A percentile compares a stretch with the other conserved stretches of the same genome.
These are phyloP conservation scores for Kuschelorhynchus macadamiae DNA, from an alignment of 2,888 invertebrate genomes.

Conservation along the genomic window DNA sequence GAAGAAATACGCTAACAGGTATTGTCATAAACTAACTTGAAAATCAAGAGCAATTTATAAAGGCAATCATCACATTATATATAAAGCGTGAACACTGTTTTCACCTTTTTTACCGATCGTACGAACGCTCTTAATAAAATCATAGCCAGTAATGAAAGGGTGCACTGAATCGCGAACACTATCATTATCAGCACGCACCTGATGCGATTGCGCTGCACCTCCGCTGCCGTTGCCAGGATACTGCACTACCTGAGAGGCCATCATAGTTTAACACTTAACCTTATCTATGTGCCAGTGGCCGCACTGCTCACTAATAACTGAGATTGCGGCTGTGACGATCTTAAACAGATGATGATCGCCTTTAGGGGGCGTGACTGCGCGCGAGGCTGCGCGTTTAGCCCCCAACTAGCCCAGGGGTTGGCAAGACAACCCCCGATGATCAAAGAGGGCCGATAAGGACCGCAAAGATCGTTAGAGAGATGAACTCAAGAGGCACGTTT, in stretches of 20 bases:
- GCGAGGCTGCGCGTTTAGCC: constrained; percentile 59
- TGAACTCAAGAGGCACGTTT: constrained; percentile 24
- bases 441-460: constrained; percentile 39
- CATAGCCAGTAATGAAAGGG: constrained; percentile 64
- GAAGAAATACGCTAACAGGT: no score
- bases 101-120: no score
- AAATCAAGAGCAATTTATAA: no score
- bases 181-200: constrained; percentile 67
- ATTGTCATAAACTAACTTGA: no score
- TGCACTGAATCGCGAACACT: constrained; percentile 65
- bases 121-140: no score
- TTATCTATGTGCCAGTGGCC: constrained; percentile 27
- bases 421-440: constrained; percentile 49
- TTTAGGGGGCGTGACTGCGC: constrained; percentile 66
- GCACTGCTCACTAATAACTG: constrained; percentile 67
- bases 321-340: constrained; percentile 62
- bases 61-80: no score
- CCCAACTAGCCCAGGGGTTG: constrained; percentile 54
- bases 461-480: constrained; percentile 35
- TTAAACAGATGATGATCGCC: constrained; percentile 65
- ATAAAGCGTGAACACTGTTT: no score
- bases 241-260: constrained; percentile 65
- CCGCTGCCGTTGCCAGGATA: constrained; percentile 62
- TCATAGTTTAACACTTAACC: constrained; percentile 57
- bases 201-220: constrained; percentile 63